phyloP scores from a whole-genome alignment of 2,888 invertebrate species.

The Bembecia ichneumoniformis region DNA sequence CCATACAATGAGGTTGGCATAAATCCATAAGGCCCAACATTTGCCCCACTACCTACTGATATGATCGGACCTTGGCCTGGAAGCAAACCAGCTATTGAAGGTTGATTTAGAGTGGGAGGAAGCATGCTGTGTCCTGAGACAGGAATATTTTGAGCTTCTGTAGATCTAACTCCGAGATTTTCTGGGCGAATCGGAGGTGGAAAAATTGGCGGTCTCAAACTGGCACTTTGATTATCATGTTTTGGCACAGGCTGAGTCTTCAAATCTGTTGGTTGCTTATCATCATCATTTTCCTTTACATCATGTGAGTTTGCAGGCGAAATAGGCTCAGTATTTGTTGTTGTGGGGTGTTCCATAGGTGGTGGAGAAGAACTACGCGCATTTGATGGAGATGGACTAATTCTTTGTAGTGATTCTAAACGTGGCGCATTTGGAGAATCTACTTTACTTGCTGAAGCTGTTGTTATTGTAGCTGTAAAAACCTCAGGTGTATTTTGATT shows the following conservation, averaged over 20 bases:
- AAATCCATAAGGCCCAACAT: constrained; percentile 75
- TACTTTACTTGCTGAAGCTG: constrained; percentile 51
- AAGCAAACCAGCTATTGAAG: constrained; percentile 69
- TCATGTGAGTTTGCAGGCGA: constrained; percentile 62
- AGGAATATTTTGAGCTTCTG: constrained; percentile 41
- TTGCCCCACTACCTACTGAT: constrained; percentile 71
- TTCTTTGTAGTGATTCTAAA: constrained; percentile 53
- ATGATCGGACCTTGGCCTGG: constrained; percentile 71
- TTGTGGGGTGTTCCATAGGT: constrained; percentile 54
- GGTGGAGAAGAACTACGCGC: constrained; percentile 51
- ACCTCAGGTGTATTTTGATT: constrained; percentile 63
- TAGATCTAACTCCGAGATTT: constrained; percentile 49
- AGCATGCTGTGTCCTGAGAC: constrained; percentile 55
- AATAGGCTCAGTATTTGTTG: constrained; percentile 54
- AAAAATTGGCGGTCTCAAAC: constrained; percentile 44
- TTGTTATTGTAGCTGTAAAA: constrained; percentile 63
- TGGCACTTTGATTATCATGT: constrained; percentile 35
- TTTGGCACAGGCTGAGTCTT: constrained; percentile 55
- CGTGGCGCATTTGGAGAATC: constrained; percentile 57
- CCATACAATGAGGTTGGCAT: constrained; percentile 64
- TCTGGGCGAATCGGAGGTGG: constrained; percentile 54
- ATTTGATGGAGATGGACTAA: constrained; percentile 61
- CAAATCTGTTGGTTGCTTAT: constrained; percentile 60
- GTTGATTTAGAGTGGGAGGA: constrained; percentile 63
- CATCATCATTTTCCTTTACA: constrained; percentile 58